A percentile compares a stretch with the other conserved stretches of the same genome.
phyloP scores from a whole-genome alignment of 1,140 invertebrate species.

The Eumaeus atala region DNA sequence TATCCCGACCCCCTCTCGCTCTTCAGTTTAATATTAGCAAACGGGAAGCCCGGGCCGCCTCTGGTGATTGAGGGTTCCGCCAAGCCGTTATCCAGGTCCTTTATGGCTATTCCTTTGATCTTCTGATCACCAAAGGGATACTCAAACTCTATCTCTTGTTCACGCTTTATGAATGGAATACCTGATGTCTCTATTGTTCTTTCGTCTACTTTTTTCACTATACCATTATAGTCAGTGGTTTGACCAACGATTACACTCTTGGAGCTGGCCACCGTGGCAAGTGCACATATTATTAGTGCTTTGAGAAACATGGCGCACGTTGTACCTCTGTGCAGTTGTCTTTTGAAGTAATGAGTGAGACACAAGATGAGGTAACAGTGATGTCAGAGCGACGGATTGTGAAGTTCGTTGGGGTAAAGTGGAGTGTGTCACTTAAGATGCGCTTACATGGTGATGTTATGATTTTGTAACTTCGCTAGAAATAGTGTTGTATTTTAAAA shows the following conservation, averaged over 20 bases:
- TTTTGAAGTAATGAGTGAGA: neutral
- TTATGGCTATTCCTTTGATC: conserved; percentile 57
- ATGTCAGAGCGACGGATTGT: conserved; percentile 15
- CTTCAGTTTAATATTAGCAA: conserved; percentile 58
- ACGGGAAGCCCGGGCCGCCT: conserved; percentile 59
- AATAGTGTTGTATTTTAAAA: too few species aligned
- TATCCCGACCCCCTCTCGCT: conserved; percentile 58
- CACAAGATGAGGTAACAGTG: conserved; percentile 7
- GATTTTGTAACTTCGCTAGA: neutral
- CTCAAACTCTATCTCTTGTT: conserved; percentile 49
- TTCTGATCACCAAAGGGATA: conserved; percentile 53
- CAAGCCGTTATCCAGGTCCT: conserved; percentile 36
- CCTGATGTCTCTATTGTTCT: conserved; percentile 32
- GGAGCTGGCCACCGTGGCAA: conserved; percentile 8
- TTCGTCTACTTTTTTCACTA: conserved; percentile 45
- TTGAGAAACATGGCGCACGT: conserved; percentile 25
- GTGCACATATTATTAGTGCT: conserved; percentile 19
- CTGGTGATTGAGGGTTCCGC: conserved; percentile 42
- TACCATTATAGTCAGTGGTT: conserved; percentile 39
- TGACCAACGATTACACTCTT: conserved; percentile 52
- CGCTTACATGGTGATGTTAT: neutral
- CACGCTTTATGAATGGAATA: conserved; percentile 40
- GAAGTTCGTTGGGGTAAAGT: too few species aligned
- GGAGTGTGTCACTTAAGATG: neutral
- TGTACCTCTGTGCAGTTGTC: conserved; percentile 5